Percentiles rank a stretch among this genome's conserved stretches.
phyloP scores from a whole-genome alignment of 2,113 vertebrate species.

The Ageneiosus marmoratus region DNA sequence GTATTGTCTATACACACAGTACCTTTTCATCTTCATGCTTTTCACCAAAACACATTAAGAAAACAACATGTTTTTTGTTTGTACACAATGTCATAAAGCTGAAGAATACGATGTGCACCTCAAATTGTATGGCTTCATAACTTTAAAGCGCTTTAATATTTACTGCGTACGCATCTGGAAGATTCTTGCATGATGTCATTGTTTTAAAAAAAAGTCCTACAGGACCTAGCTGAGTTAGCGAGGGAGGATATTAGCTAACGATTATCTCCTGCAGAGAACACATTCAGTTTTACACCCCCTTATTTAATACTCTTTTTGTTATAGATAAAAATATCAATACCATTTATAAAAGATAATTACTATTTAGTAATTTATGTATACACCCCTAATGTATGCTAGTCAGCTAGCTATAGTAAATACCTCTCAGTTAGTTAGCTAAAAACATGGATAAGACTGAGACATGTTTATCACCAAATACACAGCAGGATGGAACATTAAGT shows the following conservation, averaged over 20 bases:
- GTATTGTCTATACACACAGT: not conserved
- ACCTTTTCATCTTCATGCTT: slow-evolving; percentile 2
- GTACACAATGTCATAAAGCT: not conserved
- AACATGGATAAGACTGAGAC: not conserved
- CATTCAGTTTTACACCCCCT: not conserved
- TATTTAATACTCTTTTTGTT: not conserved
- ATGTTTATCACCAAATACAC: not conserved
- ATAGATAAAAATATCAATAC: not conserved
- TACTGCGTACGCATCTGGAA: not conserved
- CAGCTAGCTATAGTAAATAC: not conserved
- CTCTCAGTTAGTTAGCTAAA: not conserved
- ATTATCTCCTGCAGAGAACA: not conserved
- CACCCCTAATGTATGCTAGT: not conserved
- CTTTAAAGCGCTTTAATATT: not conserved
- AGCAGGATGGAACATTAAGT: not conserved
- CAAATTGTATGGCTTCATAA: not conserved
- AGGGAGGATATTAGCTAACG: not conserved
- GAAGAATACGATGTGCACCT: not conserved
- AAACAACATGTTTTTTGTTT: not conserved
- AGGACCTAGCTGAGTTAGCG: not conserved
- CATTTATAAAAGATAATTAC: not conserved
- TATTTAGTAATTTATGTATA: not conserved
- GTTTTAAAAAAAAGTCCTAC: not conserved
- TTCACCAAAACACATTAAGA: not conserved
- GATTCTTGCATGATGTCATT: not conserved